Evolutionary conservation across 2,888 invertebrate species (phyloP), one percentile per base, ranked within the genome.

Genomic region (Agrochola lota): DNA sequence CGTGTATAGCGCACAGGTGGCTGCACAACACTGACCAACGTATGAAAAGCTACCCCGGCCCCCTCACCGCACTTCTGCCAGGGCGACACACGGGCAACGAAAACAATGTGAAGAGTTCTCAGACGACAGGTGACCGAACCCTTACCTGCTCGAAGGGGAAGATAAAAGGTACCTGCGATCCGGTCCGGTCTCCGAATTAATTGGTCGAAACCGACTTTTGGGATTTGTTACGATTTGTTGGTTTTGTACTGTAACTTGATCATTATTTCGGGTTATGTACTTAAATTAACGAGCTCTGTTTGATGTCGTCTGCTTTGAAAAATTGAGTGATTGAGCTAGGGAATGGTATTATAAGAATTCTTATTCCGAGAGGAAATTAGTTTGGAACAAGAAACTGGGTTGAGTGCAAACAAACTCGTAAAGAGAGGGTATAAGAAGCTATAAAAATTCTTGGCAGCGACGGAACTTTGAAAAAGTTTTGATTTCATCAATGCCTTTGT

Each of bases 1-100:
- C 93, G 93, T 94, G 93, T 94, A 92, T 87, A 90, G 93, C 92
- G 92, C 93, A 94, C 95, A 95, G 95, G 94, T 94, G 95, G 94
- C 92, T 94, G 93, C 92, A 92, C 93, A 91, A 93, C 90, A 95
- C 94, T 94, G 94, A 90, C 90, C 88, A 90, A 71, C 91, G 90
- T 85, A 83, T 84, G 83, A 84, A 81, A 90, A 90, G 78, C 92
- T 88, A 69, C 92, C 92, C 88, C 88, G 89, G 88, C 91, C 90
- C 93, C 92, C 91, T 88, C 91, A 66, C 79, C 67, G 46, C 85
- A 86, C 59, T 77, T 75, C 80, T 77, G 81, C 80, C 83, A 81
- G 17, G 91, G 85, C 91, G 86, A 88, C 88, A 80, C 91, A 94
- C 95, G 95, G 94, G 94, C 90, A 91, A 88, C 75, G 86, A 76